These are phyloP conservation scores for Embiotoca jacksoni DNA, from an alignment of 2,113 vertebrate genomes.

Conservation along the genomic window DNA sequence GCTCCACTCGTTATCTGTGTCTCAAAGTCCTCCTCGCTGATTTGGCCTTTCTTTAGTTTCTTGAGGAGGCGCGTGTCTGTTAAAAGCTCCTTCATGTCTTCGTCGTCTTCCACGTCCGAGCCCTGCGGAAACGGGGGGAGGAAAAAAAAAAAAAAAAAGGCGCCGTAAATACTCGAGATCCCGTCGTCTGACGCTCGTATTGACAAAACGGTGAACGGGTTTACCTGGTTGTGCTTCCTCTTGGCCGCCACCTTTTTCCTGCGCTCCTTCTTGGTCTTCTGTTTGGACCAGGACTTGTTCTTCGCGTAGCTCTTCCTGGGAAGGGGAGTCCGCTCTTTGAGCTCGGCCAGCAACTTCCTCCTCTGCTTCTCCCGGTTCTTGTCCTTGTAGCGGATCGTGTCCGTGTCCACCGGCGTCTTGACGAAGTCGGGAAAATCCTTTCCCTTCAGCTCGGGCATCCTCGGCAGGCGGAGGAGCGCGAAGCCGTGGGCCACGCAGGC, in stretches of 20 bases:
- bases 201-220: background rate
- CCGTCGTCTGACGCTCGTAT: too few species aligned
- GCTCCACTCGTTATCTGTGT: conserved; percentile 80
- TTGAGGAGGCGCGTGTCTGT: conserved; percentile 94
- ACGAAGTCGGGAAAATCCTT: conserved; percentile 88
- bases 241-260: conserved; percentile 87
- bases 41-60: conserved; percentile 92
- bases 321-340: conserved; percentile 36
- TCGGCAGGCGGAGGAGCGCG: conserved; percentile 92
- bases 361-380: conserved; percentile 93
- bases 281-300: conserved; percentile 96
- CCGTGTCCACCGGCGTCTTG: conserved; percentile 85
- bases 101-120: conserved; percentile 88
- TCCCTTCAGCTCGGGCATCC: conserved; percentile 94
- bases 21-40: conserved; percentile 94
- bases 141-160: background rate
- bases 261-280: conserved; percentile 92
- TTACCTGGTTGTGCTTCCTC: conserved; percentile 89
- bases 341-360: conserved; percentile 87
- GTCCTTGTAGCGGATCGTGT: conserved; percentile 93
- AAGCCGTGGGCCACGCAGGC: conserved; percentile 90
- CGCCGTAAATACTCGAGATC: background rate
- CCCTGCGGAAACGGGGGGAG: conserved; percentile 76
- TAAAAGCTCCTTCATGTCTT: conserved; percentile 91
- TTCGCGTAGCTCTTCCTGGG: conserved; percentile 82